A percentile compares a stretch with the other conserved stretches of the same genome.
These are phyloP conservation scores for Zeuzera pyrina DNA, from an alignment of 2,888 invertebrate species.

Conservation along the genomic window DNA sequence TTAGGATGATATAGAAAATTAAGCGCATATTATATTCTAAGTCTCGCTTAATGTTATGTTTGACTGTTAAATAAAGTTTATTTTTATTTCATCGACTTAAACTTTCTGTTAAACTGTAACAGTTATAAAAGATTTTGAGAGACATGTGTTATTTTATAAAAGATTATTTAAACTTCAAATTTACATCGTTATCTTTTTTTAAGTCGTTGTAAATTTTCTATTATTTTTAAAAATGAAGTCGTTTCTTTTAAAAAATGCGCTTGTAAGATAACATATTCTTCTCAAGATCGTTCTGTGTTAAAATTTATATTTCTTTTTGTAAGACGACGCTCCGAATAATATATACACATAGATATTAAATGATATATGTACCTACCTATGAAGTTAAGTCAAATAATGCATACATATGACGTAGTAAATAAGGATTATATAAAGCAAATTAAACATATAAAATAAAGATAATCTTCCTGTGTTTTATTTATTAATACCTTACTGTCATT, in stretches of 20 bases:
- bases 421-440: constrained; percentile 48
- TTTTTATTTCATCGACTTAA: constrained; percentile 20
- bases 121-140: constrained; percentile 15
- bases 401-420: constrained; percentile 45
- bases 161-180: not conserved
- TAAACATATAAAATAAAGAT: constrained; percentile 36
- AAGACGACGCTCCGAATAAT: not conserved
- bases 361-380: constrained; percentile 54
- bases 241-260: no score
- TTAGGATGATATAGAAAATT: constrained; percentile 18
- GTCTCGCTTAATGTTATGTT: constrained; percentile 22
- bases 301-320: not conserved
- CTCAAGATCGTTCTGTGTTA: not conserved
- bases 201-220: no score
- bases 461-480: constrained; percentile 38
- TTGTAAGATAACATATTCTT: no score
- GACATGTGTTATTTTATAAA: constrained; percentile 7
- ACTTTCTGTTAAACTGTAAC: constrained; percentile 26
- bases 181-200: not conserved
- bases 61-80: constrained; percentile 7
- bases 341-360: constrained; percentile 12
- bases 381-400: constrained; percentile 32
- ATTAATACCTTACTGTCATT: no score
- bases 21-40: constrained; percentile 17
- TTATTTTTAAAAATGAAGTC: no score